These are phyloP conservation scores for Cryptoleucopteryx plumbea DNA, from an alignment of 2,113 vertebrate genomes.

Conservation along the genomic window DNA sequence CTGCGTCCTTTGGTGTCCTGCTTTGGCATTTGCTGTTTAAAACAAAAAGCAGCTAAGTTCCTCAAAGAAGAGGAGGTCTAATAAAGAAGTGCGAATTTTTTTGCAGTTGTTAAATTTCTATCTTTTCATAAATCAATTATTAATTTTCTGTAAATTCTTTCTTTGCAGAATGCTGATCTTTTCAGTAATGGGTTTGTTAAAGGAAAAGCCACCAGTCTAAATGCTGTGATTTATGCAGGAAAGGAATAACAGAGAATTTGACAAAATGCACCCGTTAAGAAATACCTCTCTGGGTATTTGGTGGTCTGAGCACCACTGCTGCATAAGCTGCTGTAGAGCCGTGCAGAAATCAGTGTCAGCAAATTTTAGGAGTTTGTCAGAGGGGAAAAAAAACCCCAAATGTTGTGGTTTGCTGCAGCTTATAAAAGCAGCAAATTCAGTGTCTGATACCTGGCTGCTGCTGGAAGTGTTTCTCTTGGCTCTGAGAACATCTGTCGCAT, in stretches of 20 bases:
- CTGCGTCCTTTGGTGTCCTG: not conserved
- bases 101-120: not conserved
- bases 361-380: not conserved
- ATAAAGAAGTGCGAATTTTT: not conserved
- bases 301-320: not conserved
- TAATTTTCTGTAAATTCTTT: not conserved
- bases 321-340: not conserved
- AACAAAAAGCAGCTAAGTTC: not conserved
- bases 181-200: not conserved
- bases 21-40: not conserved
- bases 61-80: not conserved
- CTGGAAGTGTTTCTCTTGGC: not conserved
- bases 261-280: not conserved
- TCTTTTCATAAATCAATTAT: not conserved
- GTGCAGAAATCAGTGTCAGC: not conserved
- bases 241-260: not conserved
- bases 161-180: not conserved
- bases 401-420: not conserved
- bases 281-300: not conserved
- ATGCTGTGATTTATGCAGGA: not conserved
- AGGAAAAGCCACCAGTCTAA: not conserved
- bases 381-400: not conserved
- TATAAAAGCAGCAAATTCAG: not conserved
- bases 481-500: accelerated
- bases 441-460: not conserved